Evolutionary conservation across 2,797 vertebrate species (phyloP), one percentile per base, ranked within the genome.

Genomic region (Parauchenoglanis ngamensis): DNA sequence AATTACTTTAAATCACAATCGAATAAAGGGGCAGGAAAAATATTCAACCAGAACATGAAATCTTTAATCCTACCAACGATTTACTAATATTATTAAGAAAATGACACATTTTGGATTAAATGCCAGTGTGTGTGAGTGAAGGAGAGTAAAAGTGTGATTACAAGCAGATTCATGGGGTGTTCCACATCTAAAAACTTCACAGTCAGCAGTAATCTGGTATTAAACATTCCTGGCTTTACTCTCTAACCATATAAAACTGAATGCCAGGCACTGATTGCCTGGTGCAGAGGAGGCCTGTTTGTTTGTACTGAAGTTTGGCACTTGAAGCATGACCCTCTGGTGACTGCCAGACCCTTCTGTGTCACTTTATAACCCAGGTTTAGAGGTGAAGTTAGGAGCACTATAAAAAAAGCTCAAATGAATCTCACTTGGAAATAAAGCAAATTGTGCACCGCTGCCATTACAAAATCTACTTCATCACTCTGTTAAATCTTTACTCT

Each of bases 321-420:
- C 5, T 8, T 56, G 68, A 56, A 76, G 25, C 13, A 12, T 76
- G 78, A 63, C 75, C 84, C 83, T 79, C 11, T 12, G 19, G 6
- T 81, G 80, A 89, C 85, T 49, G 75, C 21, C 11, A 70, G 78
- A 83, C 46, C 54, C 56, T 80, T 57, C 10, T 46, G 63, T 63
- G 44, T 78, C 13, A 17, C 28, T 28, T 70, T n/a, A 83, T 86
- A 44, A 56, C 68, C 59, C 19, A 52, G 21, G 78, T 83, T 85
- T 70, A 77, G 28, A 85, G 63, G 63, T 83, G 31, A 81, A 86
- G 28, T 88, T 83, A 78, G 86, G 61, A 88, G 78, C 68, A 28
- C 10, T 3, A 65, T 63, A 56, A 78, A 40, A 73, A 44, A 54
- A n/a, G 10, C 75, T 78, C 15, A 57, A 78, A 59, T 40, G 10